Conservation (phyloP, 2,888 invertebrate species). For the Mellilla xanthometata region DNA sequence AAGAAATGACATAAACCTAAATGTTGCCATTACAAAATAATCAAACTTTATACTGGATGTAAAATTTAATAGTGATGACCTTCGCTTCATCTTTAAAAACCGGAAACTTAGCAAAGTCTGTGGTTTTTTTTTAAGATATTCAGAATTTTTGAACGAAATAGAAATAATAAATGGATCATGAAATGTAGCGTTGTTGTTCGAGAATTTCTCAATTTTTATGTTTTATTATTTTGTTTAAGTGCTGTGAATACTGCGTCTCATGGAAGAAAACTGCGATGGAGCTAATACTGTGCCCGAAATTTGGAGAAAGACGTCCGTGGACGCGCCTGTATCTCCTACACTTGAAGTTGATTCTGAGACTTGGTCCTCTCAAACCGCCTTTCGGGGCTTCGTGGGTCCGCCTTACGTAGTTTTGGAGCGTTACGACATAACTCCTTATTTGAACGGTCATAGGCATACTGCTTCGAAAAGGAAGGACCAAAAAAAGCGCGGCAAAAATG, state of each 20-base stretch:
- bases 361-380: slow-evolving; percentile 41
- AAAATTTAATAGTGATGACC: too few relatives aligned
- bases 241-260: slow-evolving; percentile 38
- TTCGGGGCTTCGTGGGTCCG: slow-evolving; percentile 52
- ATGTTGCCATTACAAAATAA: too few relatives aligned
- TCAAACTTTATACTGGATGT: too few relatives aligned
- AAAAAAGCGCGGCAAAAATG: slow-evolving; percentile 9
- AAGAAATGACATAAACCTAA: not conserved
- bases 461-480: not conserved
- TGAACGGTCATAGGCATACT: slow-evolving; percentile 26
- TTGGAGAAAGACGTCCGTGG: slow-evolving; percentile 20
- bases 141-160: too few relatives aligned
- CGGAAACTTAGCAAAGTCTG: too few relatives aligned
- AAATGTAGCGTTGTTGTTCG: slow-evolving; percentile 51
- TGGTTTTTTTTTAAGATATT: too few relatives aligned
- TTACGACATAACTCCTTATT: slow-evolving; percentile 51
- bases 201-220: slow-evolving; percentile 39
- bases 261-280: slow-evolving; percentile 54
- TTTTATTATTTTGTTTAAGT: slow-evolving; percentile 52
- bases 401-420: slow-evolving; percentile 51
- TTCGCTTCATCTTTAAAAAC: too few relatives aligned
- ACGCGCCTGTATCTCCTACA: slow-evolving; percentile 24
- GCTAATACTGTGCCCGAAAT: slow-evolving; percentile 29
- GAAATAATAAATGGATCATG: too few relatives aligned
- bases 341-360: slow-evolving; percentile 27